phyloP scores from a whole-genome alignment of 2,113 vertebrate species.

The Heterotis niloticus region DNA sequence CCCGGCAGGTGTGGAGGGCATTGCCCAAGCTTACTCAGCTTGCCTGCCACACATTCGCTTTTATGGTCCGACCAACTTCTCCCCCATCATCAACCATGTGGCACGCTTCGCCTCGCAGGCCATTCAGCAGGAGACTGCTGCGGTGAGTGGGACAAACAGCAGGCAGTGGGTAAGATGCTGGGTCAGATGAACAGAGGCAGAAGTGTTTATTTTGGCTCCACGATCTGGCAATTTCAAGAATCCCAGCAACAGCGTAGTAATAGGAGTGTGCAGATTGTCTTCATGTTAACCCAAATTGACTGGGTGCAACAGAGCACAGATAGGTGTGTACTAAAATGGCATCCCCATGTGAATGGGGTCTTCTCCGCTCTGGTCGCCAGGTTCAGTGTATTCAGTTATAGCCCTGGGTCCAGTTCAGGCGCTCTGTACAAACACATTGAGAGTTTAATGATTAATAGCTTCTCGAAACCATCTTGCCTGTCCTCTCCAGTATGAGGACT shows the following conservation, averaged over 20 bases:
- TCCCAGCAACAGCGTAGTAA: no score
- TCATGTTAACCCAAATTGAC: neutral
- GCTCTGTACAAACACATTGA: no score
- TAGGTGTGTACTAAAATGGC: no score
- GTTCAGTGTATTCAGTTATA: no score
- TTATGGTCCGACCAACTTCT: conserved; percentile 95
- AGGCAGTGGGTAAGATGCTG: neutral
- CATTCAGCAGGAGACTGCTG: conserved; percentile 82
- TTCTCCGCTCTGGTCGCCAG: no score
- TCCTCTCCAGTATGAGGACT: no score
- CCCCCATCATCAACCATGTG: conserved; percentile 93
- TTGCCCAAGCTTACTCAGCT: conserved; percentile 86
- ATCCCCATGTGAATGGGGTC: no score
- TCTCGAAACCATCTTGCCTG: no score
- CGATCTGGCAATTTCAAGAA: neutral
- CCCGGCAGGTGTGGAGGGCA: conserved; percentile 85
- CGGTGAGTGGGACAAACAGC: conserved; percentile 58
- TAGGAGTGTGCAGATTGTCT: no score
- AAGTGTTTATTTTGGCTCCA: neutral
- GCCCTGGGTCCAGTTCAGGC: no score
- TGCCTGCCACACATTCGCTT: conserved; percentile 95
- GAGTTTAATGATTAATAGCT: no score
- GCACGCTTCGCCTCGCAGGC: conserved; percentile 90
- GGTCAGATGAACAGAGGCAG: neutral
- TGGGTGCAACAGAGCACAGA: no score